These are phyloP conservation scores for Formica exsecta DNA, from an alignment of 1,140 invertebrate genomes.

Conservation along the genomic window DNA sequence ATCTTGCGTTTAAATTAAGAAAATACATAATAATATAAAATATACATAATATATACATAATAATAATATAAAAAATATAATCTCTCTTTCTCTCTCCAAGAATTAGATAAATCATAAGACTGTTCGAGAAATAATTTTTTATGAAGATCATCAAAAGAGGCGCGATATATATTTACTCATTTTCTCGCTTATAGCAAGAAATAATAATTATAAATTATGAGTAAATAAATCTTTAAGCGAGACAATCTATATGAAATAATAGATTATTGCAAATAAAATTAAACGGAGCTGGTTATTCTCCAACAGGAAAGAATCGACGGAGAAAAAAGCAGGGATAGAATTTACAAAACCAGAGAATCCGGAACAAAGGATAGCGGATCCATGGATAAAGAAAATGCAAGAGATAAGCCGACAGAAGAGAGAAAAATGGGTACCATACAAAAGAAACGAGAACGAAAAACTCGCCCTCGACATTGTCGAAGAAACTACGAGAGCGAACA, in stretches of 20 bases:
- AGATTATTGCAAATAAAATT: conserved; percentile 25
- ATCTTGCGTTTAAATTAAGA: neutral
- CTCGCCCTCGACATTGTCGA: conserved; percentile 49
- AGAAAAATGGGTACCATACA: conserved; percentile 65
- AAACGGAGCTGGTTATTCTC: neutral
- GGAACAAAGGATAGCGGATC: conserved; percentile 35
- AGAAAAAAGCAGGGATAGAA: conserved; percentile 54
- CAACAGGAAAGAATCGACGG: conserved; percentile 13
- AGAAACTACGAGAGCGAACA: conserved; percentile 46
- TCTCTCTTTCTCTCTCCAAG: neutral
- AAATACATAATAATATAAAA: neutral
- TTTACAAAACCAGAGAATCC: conserved; percentile 53
- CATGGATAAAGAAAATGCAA: conserved; percentile 68
- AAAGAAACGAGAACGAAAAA: conserved; percentile 41
- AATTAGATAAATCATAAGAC: neutral
- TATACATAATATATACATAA: too few relatives aligned
- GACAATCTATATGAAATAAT: neutral
- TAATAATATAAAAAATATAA: neutral
- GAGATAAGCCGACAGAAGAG: conserved; percentile 61
- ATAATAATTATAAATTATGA: conserved; percentile 13
- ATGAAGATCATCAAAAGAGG: neutral
- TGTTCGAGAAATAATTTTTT: neutral
- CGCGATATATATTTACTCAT: neutral
- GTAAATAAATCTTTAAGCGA: neutral
- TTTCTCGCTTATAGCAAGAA: neutral